Conservation (phyloP, 2,797 vertebrate genomes). For the Xyrichtys novacula region DNA sequence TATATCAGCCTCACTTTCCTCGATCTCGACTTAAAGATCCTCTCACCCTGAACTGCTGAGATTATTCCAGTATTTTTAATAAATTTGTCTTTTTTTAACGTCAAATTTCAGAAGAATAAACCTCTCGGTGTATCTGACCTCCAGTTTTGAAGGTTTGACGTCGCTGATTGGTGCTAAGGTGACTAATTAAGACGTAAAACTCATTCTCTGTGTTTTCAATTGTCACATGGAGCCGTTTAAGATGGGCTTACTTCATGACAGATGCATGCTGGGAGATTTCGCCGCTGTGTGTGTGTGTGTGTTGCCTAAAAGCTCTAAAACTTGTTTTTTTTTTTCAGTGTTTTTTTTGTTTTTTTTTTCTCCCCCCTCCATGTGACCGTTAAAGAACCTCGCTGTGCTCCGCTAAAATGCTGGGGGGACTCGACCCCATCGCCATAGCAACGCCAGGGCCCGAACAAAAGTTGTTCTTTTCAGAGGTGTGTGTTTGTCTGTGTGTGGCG, state of each 20-base stretch:
- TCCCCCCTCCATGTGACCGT: conserved; percentile 45
- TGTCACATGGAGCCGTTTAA: not conserved
- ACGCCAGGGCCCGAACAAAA: conserved; percentile 60
- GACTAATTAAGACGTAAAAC: too few relatives aligned
- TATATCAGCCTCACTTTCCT: not conserved
- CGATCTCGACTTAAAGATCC: too few relatives aligned
- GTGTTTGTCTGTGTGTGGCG: conserved; percentile 17
- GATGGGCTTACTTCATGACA: not conserved
- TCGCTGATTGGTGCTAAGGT: too few relatives aligned
- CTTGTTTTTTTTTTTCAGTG: not conserved
- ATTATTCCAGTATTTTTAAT: too few relatives aligned
- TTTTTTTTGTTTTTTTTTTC: conserved; percentile 5
- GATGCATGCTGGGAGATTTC: conserved; percentile 39
- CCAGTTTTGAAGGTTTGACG: too few relatives aligned
- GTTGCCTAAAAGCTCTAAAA: conserved; percentile 11
- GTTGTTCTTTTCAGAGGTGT: conserved; percentile 62
- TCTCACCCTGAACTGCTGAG: not conserved
- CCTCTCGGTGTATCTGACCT: too few relatives aligned
- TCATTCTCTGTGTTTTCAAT: not conserved
- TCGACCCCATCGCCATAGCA: conserved; percentile 68
- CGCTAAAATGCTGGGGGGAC: conserved; percentile 60
- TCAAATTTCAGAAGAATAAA: too few relatives aligned
- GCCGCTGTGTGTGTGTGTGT: not conserved
- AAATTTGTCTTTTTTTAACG: too few relatives aligned
- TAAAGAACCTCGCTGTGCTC: conserved; percentile 67